Percentiles rank a stretch among this genome's conserved stretches.
Conservation (phyloP, 2,888 invertebrate species). For the Tiphia femorata region DNA sequence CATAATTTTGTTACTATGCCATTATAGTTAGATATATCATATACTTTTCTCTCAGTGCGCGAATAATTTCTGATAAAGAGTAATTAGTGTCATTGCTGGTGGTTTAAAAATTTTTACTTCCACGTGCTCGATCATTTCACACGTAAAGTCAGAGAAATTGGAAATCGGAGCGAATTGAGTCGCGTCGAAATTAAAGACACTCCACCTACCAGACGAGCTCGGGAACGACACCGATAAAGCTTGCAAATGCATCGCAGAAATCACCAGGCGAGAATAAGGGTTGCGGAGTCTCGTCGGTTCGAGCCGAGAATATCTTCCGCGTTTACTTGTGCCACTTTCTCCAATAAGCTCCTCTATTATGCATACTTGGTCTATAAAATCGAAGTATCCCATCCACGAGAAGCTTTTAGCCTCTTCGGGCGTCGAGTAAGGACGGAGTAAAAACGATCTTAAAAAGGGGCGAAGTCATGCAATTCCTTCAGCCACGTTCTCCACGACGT, state of each 20-base stretch:
- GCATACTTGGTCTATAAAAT: conserved; percentile 23
- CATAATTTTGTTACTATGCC: too few relatives aligned
- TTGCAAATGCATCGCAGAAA: conserved; percentile 10
- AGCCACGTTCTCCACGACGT: neutral
- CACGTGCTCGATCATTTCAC: too few relatives aligned
- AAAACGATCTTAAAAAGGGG: conserved; percentile 20
- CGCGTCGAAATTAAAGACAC: too few relatives aligned
- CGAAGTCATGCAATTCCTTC: neutral
- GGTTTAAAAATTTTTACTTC: too few relatives aligned
- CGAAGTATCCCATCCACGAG: conserved; percentile 26
- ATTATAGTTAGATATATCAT: too few relatives aligned
- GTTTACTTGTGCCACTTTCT: conserved; percentile 16
- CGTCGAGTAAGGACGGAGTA: conserved; percentile 16
- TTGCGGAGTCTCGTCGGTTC: too few relatives aligned
- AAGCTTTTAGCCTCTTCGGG: conserved; percentile 25
- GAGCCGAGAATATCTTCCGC: conserved; percentile 1
- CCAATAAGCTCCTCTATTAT: conserved; percentile 25
- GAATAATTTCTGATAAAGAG: too few relatives aligned
- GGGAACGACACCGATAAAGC: conserved; percentile 12
- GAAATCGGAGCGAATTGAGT: too few relatives aligned
- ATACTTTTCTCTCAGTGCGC: too few relatives aligned
- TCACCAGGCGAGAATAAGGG: conserved; percentile 18
- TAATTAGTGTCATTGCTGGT: too few relatives aligned
- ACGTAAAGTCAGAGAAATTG: too few relatives aligned
- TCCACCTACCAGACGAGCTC: too few relatives aligned